These are phyloP conservation scores for Apus apus DNA, from an alignment of 2,113 vertebrate species.

Conservation along the genomic window DNA sequence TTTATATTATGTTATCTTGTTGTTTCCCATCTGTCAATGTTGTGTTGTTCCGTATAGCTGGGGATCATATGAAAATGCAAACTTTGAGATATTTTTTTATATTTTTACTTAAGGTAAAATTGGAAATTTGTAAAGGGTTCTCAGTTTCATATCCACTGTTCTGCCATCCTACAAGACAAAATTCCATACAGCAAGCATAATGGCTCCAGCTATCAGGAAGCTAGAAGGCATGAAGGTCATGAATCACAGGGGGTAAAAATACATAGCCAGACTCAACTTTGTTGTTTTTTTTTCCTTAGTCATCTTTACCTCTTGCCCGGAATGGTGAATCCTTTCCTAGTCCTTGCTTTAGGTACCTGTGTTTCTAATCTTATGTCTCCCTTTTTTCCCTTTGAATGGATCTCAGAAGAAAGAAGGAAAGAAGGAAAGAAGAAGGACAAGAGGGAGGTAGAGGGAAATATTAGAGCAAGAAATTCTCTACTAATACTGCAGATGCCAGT, in stretches of 20 bases:
- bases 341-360: slow-evolving; percentile 27
- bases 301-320: slow-evolving; percentile 29
- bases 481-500: not conserved
- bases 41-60: not conserved
- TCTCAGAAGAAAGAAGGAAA: slow-evolving; percentile 63
- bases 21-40: slow-evolving; percentile 39
- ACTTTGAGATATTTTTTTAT: not conserved
- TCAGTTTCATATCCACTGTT: slow-evolving; percentile 44
- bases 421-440: slow-evolving; percentile 64
- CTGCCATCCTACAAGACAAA: slow-evolving; percentile 71
- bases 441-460: slow-evolving; percentile 51
- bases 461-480: not conserved
- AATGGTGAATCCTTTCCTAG: slow-evolving; percentile 15
- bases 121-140: slow-evolving; percentile 13
- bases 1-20: not conserved
- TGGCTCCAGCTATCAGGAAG: slow-evolving; percentile 31
- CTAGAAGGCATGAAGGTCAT: slow-evolving; percentile 22
- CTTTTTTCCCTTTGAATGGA: slow-evolving; percentile 60
- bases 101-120: slow-evolving; percentile 19
- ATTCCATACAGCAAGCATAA: slow-evolving; percentile 76
- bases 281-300: not conserved
- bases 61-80: not conserved
- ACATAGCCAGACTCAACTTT: slow-evolving; percentile 7
- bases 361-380: slow-evolving; percentile 67
- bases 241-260: slow-evolving; percentile 68